Base-by-base conservation (phyloP, 2,888 invertebrate genomes). In the Trichogramma dendrolimi region DNA sequence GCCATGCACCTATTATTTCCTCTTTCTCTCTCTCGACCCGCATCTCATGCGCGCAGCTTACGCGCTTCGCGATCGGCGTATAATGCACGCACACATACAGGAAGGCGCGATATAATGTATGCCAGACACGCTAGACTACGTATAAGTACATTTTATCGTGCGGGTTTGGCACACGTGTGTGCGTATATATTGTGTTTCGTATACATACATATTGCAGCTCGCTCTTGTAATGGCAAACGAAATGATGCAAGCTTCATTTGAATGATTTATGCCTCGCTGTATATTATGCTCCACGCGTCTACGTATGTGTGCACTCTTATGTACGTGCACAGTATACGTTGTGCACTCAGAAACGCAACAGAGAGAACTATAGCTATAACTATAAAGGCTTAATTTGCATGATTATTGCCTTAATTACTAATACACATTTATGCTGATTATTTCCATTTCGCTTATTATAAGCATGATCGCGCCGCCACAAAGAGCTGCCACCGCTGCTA, bases 81-180 rank as follows among this genome's bases (percentile, higher is more conserved):
- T 53, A 38, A 27, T 27, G 27, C 27, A 27, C 27, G 27, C 27
- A 27, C 27, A 27, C 27, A 27, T 3, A 27, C 27, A 27, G 27
- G 27, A 27, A 27, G 27, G 27, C 27, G 27, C 27, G 27, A 27
- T 27, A 27, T 27, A 27, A 27, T 27, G 27, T 27, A 27, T 27
- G 27, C 27, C 27, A 27, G 27, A 27, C 27, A 27, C 27, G 27
- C 27, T 27, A 27, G 27, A 27, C 27, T 27, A 27, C 27, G 27
- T 27, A 27, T 27, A 63, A 61, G 63, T 63, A 61, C 60, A 52
- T 57, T 63, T 63, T 63, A 61, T 61, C 60, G 58, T 63, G 56
- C 59, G 57, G 50, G 54, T 53, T 27, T 27, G 51, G 48, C 60
- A 55, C 55, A 54, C 48, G 6, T 5, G 47, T 11, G 42, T 48